Evolutionary conservation across 2,797 vertebrate genomes (phyloP).

Genomic region (Melanotaenia parkinsoni): DNA sequence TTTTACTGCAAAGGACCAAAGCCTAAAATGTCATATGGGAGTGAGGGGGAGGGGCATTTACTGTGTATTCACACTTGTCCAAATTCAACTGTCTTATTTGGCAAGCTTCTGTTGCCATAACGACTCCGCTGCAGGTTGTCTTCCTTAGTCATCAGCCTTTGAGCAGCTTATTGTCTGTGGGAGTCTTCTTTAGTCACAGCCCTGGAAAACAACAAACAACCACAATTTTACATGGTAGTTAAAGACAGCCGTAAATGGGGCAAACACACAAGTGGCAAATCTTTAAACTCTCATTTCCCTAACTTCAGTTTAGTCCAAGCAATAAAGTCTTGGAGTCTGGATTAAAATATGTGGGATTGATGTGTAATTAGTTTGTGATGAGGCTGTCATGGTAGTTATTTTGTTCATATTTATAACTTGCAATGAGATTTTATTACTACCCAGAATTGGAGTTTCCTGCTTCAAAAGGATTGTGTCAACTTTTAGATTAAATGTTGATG

Average conservation of each 20-base stretch:
- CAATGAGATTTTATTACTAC: too few species aligned
- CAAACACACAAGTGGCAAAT: slow-evolving; percentile 30
- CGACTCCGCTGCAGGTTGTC: slow-evolving; percentile 76
- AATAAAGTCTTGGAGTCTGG: background rate
- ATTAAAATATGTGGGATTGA: background rate
- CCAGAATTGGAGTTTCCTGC: too few species aligned
- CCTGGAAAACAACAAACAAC: slow-evolving; percentile 53
- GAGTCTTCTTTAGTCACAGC: slow-evolving; percentile 65
- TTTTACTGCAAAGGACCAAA: slow-evolving; percentile 58
- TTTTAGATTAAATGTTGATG: too few species aligned
- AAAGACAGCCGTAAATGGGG: slow-evolving; percentile 15
- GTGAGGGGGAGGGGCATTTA: slow-evolving; percentile 57
- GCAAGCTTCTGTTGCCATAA: slow-evolving; percentile 82
- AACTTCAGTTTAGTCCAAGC: slow-evolving; percentile 6
- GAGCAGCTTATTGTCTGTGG: slow-evolving; percentile 72
- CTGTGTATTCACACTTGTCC: slow-evolving; percentile 77
- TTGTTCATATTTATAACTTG: too few species aligned
- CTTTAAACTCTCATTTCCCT: slow-evolving; percentile 20
- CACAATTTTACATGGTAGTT: slow-evolving; percentile 21
- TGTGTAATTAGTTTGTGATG: background rate
- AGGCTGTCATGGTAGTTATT: too few species aligned
- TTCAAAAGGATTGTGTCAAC: too few species aligned
- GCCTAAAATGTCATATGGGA: slow-evolving; percentile 78
- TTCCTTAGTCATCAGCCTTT: slow-evolving; percentile 81
- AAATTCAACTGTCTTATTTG: slow-evolving; percentile 80